These are phyloP conservation scores for Scrobipalpa atriplicella DNA, from an alignment of 2,888 invertebrate genomes.

Conservation along the genomic window DNA sequence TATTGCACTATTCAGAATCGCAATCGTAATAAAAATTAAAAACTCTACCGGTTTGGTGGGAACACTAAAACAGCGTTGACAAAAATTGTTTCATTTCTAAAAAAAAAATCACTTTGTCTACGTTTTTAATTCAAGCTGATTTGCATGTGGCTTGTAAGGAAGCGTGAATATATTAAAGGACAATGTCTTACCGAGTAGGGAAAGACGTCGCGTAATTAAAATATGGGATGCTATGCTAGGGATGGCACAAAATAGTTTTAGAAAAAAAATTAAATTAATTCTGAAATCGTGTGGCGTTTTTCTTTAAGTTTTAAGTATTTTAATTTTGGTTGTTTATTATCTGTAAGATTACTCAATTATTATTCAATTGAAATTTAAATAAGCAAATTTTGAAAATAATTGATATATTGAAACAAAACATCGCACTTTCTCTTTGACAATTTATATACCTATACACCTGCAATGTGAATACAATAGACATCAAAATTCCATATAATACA, in stretches of 20 bases:
- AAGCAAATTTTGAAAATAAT: too few species aligned
- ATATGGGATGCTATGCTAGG: slow-evolving; percentile 54
- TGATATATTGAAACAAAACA: too few species aligned
- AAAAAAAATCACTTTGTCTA: slow-evolving; percentile 35
- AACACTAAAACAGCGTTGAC: slow-evolving; percentile 33
- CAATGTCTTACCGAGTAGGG: slow-evolving; percentile 73
- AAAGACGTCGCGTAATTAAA: slow-evolving; percentile 77
- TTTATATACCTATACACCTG: too few species aligned
- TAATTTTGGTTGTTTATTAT: too few species aligned
- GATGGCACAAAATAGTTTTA: slow-evolving; percentile 43
- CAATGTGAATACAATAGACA: too few species aligned
- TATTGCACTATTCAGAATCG: background rate
- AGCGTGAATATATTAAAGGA: slow-evolving; percentile 76
- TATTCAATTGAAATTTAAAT: too few species aligned
- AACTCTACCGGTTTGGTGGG: slow-evolving; percentile 34
- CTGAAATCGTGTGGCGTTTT: too few species aligned
- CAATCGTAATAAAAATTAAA: slow-evolving; percentile 1
- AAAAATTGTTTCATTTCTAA: slow-evolving; percentile 29
- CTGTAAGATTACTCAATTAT: too few species aligned
- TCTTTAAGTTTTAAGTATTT: too few species aligned
- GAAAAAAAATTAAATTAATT: too few species aligned
- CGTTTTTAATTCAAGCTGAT: slow-evolving; percentile 40
- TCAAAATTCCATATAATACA: too few species aligned
- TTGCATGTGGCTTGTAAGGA: slow-evolving; percentile 74
- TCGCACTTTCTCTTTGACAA: too few species aligned